These are phyloP conservation scores for Heliconius aoede DNA, from an alignment of 2,888 invertebrate genomes.

Conservation along the genomic window DNA sequence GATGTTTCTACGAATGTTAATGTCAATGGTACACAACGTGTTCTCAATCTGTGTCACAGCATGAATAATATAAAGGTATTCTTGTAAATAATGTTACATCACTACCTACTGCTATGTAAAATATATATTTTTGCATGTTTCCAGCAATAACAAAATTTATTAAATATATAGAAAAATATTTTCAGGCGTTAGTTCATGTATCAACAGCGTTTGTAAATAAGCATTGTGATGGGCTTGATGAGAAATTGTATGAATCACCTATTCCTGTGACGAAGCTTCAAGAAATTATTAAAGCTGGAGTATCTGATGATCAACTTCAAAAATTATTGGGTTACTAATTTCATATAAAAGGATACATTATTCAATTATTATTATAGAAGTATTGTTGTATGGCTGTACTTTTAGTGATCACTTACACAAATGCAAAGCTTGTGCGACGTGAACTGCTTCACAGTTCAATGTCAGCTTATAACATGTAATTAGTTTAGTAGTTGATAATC, in stretches of 20 bases:
- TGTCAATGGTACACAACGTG: conserved; percentile 51
- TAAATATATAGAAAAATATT: background rate
- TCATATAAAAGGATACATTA: too few relatives aligned
- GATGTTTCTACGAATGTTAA: conserved; percentile 46
- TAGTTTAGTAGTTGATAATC: too few relatives aligned
- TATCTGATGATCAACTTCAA: conserved; percentile 36
- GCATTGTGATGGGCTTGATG: conserved; percentile 42
- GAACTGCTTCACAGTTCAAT: too few relatives aligned
- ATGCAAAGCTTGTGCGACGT: too few relatives aligned
- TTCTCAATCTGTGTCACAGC: conserved; percentile 52
- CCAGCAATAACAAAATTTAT: too few relatives aligned
- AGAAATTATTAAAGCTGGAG: conserved; percentile 40
- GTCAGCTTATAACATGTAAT: too few relatives aligned
- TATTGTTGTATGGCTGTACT: too few relatives aligned
- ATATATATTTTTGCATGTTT: too few relatives aligned
- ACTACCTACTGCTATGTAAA: too few relatives aligned
- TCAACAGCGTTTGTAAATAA: conserved; percentile 51
- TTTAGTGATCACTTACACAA: too few relatives aligned
- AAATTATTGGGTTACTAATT: conserved; percentile 52
- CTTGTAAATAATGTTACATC: background rate
- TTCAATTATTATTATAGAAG: too few relatives aligned
- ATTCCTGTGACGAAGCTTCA: conserved; percentile 46
- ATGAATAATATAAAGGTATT: conserved; percentile 56
- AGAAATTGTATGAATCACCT: conserved; percentile 49
- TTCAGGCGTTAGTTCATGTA: conserved; percentile 50